Base-by-base conservation (phyloP, 2,797 vertebrate genomes). In the Arvicola amphibius region DNA sequence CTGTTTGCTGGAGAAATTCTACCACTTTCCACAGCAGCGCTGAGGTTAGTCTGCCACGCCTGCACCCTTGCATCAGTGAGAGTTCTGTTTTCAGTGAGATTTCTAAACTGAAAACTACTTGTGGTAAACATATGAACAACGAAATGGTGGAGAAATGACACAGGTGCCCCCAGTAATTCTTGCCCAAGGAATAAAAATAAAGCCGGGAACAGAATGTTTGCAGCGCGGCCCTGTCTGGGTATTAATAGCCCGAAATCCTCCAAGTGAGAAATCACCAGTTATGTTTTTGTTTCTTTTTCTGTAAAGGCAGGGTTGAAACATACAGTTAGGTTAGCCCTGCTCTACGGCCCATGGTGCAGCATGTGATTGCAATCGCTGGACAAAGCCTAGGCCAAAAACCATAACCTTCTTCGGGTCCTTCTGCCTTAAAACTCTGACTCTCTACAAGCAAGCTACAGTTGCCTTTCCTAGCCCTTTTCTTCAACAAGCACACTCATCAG, bases 381-480 rank as follows among this genome's bases (percentile, higher is more conserved):
- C 87, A 81, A 56, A 94, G 40, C 59, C 56, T 56, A 6, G 74
- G 65, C 29, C 71, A 94, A 74, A 91, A 53, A 95, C 74, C 73
- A 95, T 77, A 91, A 89, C 34, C 46, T 93, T 76, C 73, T 40
- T 74, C 48, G 78, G 29, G 7, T 92, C 94, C 77, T 84, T 92
- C 71, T 23, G 27, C 78, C 92, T 95, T 91, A 84, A 93, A 96
- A 92, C 25, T 78, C 43, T 93, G 48, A 78, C 83, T 16, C 17
- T 90, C 81, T 51, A 90, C 65, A 92, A 94, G 73, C 89, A 85
- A 90, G 27, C 59, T 92, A 29, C 73, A 94, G n/a, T 83, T 93
- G 19, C 73, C 63, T 96, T 96, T 96, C 78, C 76, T 76, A 48
- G 93, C 61, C 76, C 86, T 94, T 95, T 94, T 27, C 91, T 92